Evolutionary conservation across 2,888 invertebrate species (phyloP), one percentile per base, ranked within the genome.

Genomic region (Tachina lurida): DNA sequence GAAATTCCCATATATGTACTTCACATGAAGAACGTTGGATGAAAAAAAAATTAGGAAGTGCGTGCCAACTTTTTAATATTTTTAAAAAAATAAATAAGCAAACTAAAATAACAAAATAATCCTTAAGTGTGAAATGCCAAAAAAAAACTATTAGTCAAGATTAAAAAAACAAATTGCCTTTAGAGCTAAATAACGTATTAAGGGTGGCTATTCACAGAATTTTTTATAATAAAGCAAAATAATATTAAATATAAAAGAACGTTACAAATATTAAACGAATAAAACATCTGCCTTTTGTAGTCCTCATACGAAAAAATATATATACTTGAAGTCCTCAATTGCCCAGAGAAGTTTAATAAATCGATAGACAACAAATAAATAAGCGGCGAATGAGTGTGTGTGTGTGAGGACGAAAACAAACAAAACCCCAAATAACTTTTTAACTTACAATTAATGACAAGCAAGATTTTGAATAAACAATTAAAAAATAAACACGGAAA

Each of bases 121-220:
- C 88, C 88, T 87, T 71, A 88, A 87, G 88, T 88, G 88, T 87
- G 88, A 88, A 88, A 83, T 84, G 86, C 79, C 74, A 68, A 87
- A 45, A 56, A 77, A 84, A 81, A 52, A 89, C 89, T 90, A 91
- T 91, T 91, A 91, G 91, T 90, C 91, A 91, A 90, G 91, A 91
- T 91, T 91, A 90, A 87, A 86, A 87, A 63, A 80, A 84, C 81
- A 75, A 73, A 80, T 77, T 84, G 84, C 73, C 65, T 63, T 76
- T 63, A 60, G 58, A 68, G 63, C 7, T 31, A 77, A 80, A 49
- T 63, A 70, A 79, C 75, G 83, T 76, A 80, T 79, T 86, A 85
- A 79, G 85, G 86, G 87, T 84, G 82, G 86, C 74, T 86, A 82
- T 71, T 83, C 74, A 76, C 31, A 78, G 70, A 71, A 76, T 84